Conservation (phyloP, 2,113 vertebrate species). For the Ctenodactylus gundi region DNA sequence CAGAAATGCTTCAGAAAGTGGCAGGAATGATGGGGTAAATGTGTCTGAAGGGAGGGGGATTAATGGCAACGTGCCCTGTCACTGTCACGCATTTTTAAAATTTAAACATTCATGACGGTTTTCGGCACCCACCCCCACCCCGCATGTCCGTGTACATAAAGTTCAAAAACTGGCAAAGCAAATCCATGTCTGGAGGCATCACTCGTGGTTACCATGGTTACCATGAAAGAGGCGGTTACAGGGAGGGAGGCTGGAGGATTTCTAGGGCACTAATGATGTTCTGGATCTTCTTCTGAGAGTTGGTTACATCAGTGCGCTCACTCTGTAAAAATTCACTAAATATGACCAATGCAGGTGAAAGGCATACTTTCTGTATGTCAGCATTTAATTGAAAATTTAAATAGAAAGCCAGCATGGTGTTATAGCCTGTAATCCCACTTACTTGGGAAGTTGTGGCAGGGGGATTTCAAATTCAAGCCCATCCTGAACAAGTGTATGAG, state of each 20-base stretch:
- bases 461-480: not conserved
- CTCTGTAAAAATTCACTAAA: conserved; percentile 2
- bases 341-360: not conserved
- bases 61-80: too few species aligned
- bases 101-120: too few species aligned
- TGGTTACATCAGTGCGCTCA: not conserved
- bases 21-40: too few species aligned
- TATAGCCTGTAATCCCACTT: not conserved
- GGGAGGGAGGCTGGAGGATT: not conserved
- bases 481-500: not conserved
- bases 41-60: too few species aligned
- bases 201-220: not conserved
- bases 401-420: not conserved
- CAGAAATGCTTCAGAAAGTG: too few species aligned
- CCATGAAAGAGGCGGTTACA: not conserved
- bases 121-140: too few species aligned
- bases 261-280: not conserved
- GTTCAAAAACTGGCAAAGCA: conserved; percentile 2
- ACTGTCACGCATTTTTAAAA: too few species aligned
- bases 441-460: not conserved
- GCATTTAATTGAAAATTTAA: not conserved
- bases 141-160: not conserved
- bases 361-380: not conserved
- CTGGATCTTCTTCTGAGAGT: not conserved
- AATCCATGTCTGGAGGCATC: not conserved